Evolutionary conservation across 1,140 invertebrate genomes (phyloP).

Genomic region (Drosophila pruinosa): DNA sequence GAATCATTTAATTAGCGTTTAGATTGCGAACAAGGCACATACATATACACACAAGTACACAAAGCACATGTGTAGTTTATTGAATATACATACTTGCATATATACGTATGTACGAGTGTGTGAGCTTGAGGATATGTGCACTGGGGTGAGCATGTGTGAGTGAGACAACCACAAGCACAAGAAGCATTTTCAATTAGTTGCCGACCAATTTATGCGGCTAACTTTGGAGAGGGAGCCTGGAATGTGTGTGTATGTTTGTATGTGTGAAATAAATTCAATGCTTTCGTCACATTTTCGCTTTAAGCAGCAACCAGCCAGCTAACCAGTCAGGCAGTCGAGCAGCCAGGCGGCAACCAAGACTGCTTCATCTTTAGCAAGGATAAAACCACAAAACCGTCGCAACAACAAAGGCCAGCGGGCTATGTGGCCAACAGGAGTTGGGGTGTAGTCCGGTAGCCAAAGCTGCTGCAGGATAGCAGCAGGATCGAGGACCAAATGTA

Average conservation of each 20-base stretch:
- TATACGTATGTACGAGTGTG: conserved; percentile 11
- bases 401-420: conserved; percentile 61
- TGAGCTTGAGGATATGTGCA: conserved; percentile 12
- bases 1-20: conserved; percentile 82
- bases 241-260: background rate
- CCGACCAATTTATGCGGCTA: conserved; percentile 72
- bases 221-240: background rate
- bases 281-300: conserved; percentile 71
- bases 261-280: conserved; percentile 61
- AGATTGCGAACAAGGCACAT: conserved; percentile 53
- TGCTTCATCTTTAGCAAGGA: conserved; percentile 45
- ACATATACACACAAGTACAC: conserved; percentile 26
- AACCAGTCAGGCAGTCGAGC: background rate
- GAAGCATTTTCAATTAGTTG: conserved; percentile 77
- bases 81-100: conserved; percentile 43
- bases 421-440: conserved; percentile 4
- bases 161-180: conserved; percentile 46
- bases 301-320: conserved; percentile 15
- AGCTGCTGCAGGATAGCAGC: background rate
- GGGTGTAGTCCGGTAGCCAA: background rate
- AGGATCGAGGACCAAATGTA: background rate
- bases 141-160: background rate
- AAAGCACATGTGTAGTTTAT: conserved; percentile 48
- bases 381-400: conserved; percentile 64
- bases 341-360: background rate